Evolutionary conservation across 1,140 invertebrate species (phyloP), one percentile per base, ranked within the genome.

Genomic region (Zaprionus camerounensis): DNA sequence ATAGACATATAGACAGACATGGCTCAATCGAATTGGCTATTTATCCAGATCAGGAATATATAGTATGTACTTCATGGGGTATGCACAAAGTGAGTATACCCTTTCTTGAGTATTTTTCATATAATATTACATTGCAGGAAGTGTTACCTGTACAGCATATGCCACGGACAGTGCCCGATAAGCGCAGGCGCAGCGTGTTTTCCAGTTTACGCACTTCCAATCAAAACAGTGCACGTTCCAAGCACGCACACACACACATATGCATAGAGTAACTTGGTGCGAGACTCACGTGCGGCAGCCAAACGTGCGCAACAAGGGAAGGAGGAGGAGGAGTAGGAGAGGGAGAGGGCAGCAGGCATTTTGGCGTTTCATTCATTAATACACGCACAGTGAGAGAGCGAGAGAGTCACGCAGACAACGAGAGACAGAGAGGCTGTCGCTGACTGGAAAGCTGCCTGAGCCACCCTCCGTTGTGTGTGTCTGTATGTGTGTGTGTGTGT

Each of bases 331-430:
- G 20, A 58, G 51, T n/a, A 58, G 62, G 53, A 51, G 58, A 24
- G 7, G n/a, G 53, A 49, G 61, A 26, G 61, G 63, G 57, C 4
- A 51, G 65, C 46, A 62, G 71, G 77, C 68, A 75, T 78, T 80
- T 88, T 90, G 84, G 84, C 81, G 78, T 78, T 87, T 87, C 84
- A 87, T 87, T 87, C 84, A 87, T 86, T 87, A 87, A 88, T 84
- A 88, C 85, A 87, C 82, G 83, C 66, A 80, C 82, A 82, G 68
- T 64, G 46, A 31, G 46, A 51, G 46, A 51, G 46, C 20, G 17
- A 49, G 46, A 51, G 46, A 46, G 41, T 15, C 24, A 17, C 31
- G 15, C 44, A 49, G 13, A 62, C 26, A 46, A 49, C 55, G 58
- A 55, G 46, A 34, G 31, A 34, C 58, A 65, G 81, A 71, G 31